Percentiles rank a stretch among this genome's conserved stretches.
Conservation (phyloP, 2,888 invertebrate genomes). For the Mycalesis mineus region DNA sequence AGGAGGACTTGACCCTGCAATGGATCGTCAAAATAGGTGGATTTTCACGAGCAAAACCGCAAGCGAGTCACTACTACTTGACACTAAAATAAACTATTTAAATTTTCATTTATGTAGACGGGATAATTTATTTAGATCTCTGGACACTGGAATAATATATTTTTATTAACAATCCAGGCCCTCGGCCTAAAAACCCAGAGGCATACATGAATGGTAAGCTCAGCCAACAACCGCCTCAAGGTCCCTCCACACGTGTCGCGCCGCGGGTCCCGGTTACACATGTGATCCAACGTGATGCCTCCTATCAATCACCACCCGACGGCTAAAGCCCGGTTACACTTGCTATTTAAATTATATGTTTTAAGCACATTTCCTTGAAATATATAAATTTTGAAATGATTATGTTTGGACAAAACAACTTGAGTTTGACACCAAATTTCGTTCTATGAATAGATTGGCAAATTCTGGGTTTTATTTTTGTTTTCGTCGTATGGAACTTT, state of each 20-base stretch:
- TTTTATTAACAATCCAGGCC: conserved; percentile 35
- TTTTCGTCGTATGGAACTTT: neutral
- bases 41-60: too few species aligned
- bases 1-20: too few species aligned
- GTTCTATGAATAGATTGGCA: neutral
- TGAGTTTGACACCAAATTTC: neutral
- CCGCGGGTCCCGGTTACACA: conserved; percentile 34
- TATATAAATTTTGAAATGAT: neutral
- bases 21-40: too few species aligned
- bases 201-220: conserved; percentile 52
- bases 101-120: neutral
- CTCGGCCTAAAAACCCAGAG: conserved; percentile 42
- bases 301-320: neutral
- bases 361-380: neutral
- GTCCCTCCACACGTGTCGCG: conserved; percentile 45
- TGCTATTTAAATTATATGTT: conserved; percentile 20
- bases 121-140: conserved; percentile 5
- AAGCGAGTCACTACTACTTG: too few species aligned
- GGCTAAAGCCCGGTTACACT: conserved; percentile 18
- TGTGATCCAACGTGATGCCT: conserved; percentile 43
- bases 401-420: neutral
- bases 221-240: conserved; percentile 40
- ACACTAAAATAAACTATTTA: neutral
- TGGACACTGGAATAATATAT: conserved; percentile 20
- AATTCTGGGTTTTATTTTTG: neutral